Conservation (phyloP, 1,140 invertebrate species). For the Uloborus diversus region DNA sequence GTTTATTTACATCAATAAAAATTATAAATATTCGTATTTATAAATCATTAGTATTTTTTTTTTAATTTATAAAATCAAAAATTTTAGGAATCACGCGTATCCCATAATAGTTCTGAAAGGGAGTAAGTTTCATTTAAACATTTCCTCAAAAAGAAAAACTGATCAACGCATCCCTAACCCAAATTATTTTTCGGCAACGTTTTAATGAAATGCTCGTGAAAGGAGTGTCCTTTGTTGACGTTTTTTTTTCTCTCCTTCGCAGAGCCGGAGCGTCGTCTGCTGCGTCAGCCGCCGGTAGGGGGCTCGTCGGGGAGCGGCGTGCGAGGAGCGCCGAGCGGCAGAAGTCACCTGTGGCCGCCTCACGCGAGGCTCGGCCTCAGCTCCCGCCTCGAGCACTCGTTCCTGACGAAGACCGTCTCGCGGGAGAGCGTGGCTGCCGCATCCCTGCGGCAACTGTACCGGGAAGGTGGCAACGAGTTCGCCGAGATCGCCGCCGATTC, state of each 20-base stretch:
- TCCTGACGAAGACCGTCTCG: constrained; percentile 59
- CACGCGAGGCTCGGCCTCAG: constrained; percentile 59
- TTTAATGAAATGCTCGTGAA: too few species aligned
- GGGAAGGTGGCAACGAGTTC: constrained; percentile 69
- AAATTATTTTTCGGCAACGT: too few species aligned
- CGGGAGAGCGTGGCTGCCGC: constrained; percentile 61
- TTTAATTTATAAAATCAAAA: too few species aligned
- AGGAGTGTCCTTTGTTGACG: too few species aligned
- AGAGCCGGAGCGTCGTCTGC: constrained; percentile 35
- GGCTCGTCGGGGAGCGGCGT: constrained; percentile 18
- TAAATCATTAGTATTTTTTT: too few species aligned
- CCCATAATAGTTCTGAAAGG: too few species aligned
- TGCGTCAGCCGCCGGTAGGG: constrained; percentile 43
- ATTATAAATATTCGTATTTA: too few species aligned
- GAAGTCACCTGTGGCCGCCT: constrained; percentile 60
- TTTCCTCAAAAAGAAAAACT: too few species aligned
- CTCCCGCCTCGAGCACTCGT: constrained; percentile 60
- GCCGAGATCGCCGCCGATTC: constrained; percentile 98
- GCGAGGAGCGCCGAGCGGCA: constrained; percentile 12
- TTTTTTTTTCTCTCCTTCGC: constrained; percentile 3
- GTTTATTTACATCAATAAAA: too few species aligned
- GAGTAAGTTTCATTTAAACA: too few species aligned
- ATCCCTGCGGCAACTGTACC: constrained; percentile 54
- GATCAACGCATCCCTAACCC: too few species aligned
- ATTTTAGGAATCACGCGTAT: too few species aligned